Evolutionary conservation across 30 jellyfish, hydroid and myxozoan species (phyloP), one percentile per base, ranked within the genome.

Genomic region (Sanderia malayensis): DNA sequence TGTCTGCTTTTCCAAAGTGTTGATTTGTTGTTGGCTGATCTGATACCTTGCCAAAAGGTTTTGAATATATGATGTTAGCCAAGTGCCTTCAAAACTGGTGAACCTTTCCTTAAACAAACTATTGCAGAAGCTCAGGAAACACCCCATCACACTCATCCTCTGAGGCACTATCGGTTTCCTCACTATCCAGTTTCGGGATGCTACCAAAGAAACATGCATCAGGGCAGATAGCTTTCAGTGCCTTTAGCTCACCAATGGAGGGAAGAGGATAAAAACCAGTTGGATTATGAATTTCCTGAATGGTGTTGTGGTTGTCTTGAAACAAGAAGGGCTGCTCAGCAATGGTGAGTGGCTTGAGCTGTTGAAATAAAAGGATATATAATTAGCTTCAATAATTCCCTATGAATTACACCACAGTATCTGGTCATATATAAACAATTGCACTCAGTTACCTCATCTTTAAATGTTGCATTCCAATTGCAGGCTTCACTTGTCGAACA

Each of bases 401-500:
- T n/a, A n/a, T n/a, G n/a, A n/a, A n/a, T n/a, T n/a, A n/a, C n/a
- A n/a, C n/a, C n/a, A n/a, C n/a, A n/a, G n/a, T n/a, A n/a, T n/a
- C n/a, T n/a, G n/a, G n/a, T n/a, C n/a, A n/a, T n/a, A n/a, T n/a
- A n/a, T n/a, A n/a, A n/a, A n/a, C n/a, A n/a, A 37, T 37, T 37
- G 13, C 52, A 37, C 13, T 37, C 52, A 4, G 13, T 53, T 23
- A 53, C 66, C 29, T 53, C 66, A 53, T 53, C 66, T n/a, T 31
- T 46, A 71, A 74, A 59, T 21, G 68, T 33, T 61, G 20, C 20
- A 37, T 74, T 74, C 86, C 86, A 74, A 24, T 59, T 30, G 68
- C 84, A 61, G 31, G 86, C 73, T 22, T 58, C 34, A 62, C 68
- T 79, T 58, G 87, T 75, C 18, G 80, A 45, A 59, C 86, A 58